A percentile compares a stretch with the other conserved stretches of the same genome.
phyloP scores from a whole-genome alignment of 2,797 vertebrate genomes.

The Jordanella pulchra region DNA sequence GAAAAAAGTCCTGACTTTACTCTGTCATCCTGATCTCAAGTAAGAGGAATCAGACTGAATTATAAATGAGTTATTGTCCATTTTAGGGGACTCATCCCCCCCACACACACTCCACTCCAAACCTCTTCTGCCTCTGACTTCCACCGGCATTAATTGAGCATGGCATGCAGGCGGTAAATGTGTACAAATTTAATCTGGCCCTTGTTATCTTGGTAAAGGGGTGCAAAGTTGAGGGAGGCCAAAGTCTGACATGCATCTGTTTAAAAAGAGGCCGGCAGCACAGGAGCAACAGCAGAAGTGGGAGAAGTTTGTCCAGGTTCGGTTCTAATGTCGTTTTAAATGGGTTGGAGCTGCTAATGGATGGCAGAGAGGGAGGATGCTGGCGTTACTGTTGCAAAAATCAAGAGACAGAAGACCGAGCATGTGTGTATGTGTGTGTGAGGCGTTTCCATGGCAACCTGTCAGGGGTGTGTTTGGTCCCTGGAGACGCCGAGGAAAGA shows the following conservation, averaged over 20 bases:
- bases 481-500: conserved; percentile 58
- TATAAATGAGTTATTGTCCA: conserved; percentile 66
- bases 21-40: conserved; percentile 55
- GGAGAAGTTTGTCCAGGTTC: neutral
- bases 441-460: conserved; percentile 76
- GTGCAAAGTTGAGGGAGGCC: conserved; percentile 45
- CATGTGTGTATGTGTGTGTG: conserved; percentile 26
- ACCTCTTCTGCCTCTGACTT: conserved; percentile 52
- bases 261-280: neutral
- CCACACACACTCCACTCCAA: neutral
- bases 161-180: conserved; percentile 47
- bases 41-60: conserved; percentile 68
- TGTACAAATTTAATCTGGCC: conserved; percentile 56
- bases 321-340: neutral
- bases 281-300: conserved; percentile 19
- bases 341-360: conserved; percentile 49
- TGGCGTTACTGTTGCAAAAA: conserved; percentile 66
- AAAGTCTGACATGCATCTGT: conserved; percentile 16
- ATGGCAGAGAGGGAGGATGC: conserved; percentile 50
- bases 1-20: conserved; percentile 37
- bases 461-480: conserved; percentile 80
- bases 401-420: conserved; percentile 33
- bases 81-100: conserved; percentile 35
- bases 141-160: conserved; percentile 54
- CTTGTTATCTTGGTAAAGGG: conserved; percentile 41